Evolutionary conservation across 2,888 invertebrate genomes (phyloP), one percentile per base, ranked within the genome.

Genomic region (Galeruca laticollis): DNA sequence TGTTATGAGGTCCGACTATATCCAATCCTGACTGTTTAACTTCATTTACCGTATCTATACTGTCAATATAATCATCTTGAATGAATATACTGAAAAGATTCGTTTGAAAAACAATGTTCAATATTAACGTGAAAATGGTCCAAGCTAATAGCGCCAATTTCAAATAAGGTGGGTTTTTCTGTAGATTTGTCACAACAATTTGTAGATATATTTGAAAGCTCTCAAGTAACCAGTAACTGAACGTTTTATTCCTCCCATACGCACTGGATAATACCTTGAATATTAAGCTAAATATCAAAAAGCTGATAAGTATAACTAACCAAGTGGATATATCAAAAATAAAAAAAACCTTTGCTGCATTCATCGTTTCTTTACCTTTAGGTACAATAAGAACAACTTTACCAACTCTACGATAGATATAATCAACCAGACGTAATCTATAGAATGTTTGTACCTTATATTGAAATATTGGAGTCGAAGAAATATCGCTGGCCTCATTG

Each of bases 241-340:
- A 59, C 10, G 49, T 20, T 49, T 21, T 49, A 6, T 33, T 37
- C 0, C 35, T 33, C 2, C 49, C 9, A 21, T 52, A 54, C 2
- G n/a, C n/a, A 15, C 40, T 63, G 0, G 52, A 37, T 3, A 65
- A 18, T 1, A 65, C 20, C 20, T 49, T 65, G n/a, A 59, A 57
- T 5, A 57, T 47, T 37, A 43, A 15, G n/a, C 20, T 13, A 20
- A 59, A 65, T 15, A 21, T 9, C 1, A 65, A 11, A 8, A 65
- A 31, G 1, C 13, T 8, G 21, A 18, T 10, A 6, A 59, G 6
- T 35, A 65, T 37, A 15, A 37, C 10, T 26, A 43, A n/a, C 65
- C 65, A 65, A 49, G 65, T 65, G 2, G 59, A 47, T 37, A 59
- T 20, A 26, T 65, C 59, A 15, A 59, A 65, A n/a, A 65, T 49